Evolutionary conservation across 2,888 invertebrate genomes (phyloP), one percentile per base, ranked within the genome.

Genomic region (Polymixis flavicincta): DNA sequence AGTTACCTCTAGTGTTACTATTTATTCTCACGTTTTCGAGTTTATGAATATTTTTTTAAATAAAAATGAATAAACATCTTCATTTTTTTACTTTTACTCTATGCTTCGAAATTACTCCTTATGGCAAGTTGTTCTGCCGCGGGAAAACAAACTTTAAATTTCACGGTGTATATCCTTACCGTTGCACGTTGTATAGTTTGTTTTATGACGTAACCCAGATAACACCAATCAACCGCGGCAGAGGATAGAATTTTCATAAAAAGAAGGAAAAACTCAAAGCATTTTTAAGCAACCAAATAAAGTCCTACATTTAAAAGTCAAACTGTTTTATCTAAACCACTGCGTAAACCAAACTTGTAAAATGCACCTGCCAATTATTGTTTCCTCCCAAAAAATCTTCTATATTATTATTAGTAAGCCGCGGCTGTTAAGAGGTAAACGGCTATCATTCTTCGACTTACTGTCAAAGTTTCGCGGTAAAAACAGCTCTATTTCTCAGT

Each of bases 381-480:
- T 48, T 50, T 7, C 17, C 22, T 17, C 3, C 17, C 19, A 54
- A 28, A 54, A 63, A 72, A 11, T 45, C 7, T 17, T 22, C 9
- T 32, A 67, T 60, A 69, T 59, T 52, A 57, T 61, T 14, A 28
- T 22, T 14, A 52, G 5, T 32, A 50, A 13, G 22, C 22, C 25
- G 32, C 37, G 4, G 28, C 8, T 28, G 17, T 55, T 48, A 22
- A 17, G 14, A 28, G 37, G 45, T 64, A 37, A 37, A 52, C 55
- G 19, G 22, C 32, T 32, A 54, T 64, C n/a, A 50, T 61, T 65
- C 8, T 17, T 45, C 28, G 32, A 50, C 68, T 80, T n/a, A 63
- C 69, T 63, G 25, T 32, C 52, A 70, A 81, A 82, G 25, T 82
- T 75, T 57, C 5, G 32, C 57, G 17, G 54, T 61, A 50, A 73